phyloP scores from a whole-genome alignment of 2,888 invertebrate genomes.

The Latheticus oryzae region DNA sequence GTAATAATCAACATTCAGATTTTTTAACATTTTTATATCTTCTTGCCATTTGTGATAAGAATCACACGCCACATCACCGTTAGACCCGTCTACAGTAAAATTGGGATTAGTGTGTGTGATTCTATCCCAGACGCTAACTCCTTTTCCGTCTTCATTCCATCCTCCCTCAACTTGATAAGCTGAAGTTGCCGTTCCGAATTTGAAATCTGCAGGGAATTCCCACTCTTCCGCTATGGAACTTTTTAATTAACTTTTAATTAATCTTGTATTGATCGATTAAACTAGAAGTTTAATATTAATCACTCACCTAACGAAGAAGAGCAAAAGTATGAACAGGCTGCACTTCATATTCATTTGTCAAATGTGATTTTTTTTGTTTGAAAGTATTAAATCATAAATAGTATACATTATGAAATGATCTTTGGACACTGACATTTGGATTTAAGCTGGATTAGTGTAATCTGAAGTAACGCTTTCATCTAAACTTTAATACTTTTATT shows the following conservation, averaged over 20 bases:
- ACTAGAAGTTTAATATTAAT: too few species aligned
- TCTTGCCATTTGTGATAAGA: constrained; percentile 73
- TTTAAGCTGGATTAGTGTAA: too few species aligned
- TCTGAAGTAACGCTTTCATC: too few species aligned
- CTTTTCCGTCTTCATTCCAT: constrained; percentile 44
- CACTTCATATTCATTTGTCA: too few species aligned
- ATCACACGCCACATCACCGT: constrained; percentile 73
- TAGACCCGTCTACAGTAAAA: constrained; percentile 69
- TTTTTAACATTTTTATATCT: constrained; percentile 70
- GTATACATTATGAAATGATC: too few species aligned
- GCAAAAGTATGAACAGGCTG: too few species aligned
- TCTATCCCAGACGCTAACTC: constrained; percentile 41
- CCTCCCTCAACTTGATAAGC: constrained; percentile 47
- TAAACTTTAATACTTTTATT: too few species aligned
- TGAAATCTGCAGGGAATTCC: constrained; percentile 40
- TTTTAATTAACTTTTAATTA: constrained; percentile 2
- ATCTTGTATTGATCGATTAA: too few species aligned
- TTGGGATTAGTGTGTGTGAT: constrained; percentile 45
- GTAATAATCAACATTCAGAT: constrained; percentile 69
- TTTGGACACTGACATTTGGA: too few species aligned
- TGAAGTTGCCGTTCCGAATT: constrained; percentile 45
- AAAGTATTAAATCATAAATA: too few species aligned
- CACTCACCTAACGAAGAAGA: too few species aligned
- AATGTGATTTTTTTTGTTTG: too few species aligned
- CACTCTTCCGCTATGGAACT: background rate